Evolutionary conservation across 2,888 invertebrate genomes (phyloP).

Genomic region (Auanema freiburgensis): DNA sequence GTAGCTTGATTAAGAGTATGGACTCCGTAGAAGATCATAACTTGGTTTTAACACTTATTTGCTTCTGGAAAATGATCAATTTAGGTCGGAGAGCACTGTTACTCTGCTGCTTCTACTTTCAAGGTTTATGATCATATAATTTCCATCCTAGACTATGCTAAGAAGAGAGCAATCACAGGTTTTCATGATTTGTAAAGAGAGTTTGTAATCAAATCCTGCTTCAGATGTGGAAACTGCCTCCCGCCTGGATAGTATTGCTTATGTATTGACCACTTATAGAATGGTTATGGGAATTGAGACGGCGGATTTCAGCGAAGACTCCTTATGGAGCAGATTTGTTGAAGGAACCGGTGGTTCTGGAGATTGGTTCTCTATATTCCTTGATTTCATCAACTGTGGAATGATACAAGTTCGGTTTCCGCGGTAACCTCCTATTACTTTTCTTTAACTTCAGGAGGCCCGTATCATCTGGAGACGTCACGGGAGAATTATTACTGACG

Average conservation of each 20-base stretch:
- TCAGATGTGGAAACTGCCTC: constrained; percentile 28
- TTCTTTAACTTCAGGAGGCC: constrained; percentile 25
- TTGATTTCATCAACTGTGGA: constrained; percentile 5
- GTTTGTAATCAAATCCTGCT: neutral
- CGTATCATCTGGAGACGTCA: constrained; percentile 33
- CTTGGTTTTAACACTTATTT: too few relatives aligned
- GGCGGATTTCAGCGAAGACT: constrained; percentile 4
- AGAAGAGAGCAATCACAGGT: constrained; percentile 30
- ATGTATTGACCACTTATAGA: constrained; percentile 35
- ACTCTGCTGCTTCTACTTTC: constrained; percentile 24
- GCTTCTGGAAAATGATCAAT: too few relatives aligned
- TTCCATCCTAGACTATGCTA: constrained; percentile 27
- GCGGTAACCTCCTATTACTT: neutral
- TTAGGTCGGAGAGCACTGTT: constrained; percentile 34
- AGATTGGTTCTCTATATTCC: constrained; percentile 29
- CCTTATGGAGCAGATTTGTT: constrained; percentile 30
- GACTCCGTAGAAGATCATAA: constrained; percentile 34
- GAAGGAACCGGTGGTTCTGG: constrained; percentile 29
- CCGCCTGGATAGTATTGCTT: constrained; percentile 22
- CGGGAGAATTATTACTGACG: constrained; percentile 19
- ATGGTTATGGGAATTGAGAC: constrained; percentile 24
- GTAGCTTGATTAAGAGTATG: constrained; percentile 28
- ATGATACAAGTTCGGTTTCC: constrained; percentile 5
- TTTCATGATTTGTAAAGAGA: neutral
- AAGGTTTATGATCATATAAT: constrained; percentile 28